These are phyloP conservation scores for Silurus meridionalis DNA, from an alignment of 2,113 vertebrate genomes.

Conservation along the genomic window DNA sequence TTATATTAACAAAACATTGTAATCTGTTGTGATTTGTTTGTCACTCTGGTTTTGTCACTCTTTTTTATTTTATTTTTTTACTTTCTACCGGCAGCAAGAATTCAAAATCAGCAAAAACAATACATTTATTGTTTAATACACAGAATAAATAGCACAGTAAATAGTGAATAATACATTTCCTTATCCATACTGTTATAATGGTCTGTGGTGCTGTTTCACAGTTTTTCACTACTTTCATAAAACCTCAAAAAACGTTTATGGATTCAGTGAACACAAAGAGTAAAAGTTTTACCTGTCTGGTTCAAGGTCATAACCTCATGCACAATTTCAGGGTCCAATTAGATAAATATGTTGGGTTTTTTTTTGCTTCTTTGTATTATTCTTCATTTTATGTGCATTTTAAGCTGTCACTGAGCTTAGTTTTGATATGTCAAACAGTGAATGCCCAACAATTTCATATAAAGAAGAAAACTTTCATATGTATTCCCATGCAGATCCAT, in stretches of 20 bases:
- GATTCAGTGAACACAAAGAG: slow-evolving; percentile 19
- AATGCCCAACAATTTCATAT: neutral
- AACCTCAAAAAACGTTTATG: neutral
- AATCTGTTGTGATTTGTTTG: neutral
- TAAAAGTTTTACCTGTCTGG: neutral
- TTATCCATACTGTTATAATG: neutral
- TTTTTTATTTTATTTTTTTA: neutral
- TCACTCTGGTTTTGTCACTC: neutral
- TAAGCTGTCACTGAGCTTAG: neutral
- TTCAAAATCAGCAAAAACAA: neutral
- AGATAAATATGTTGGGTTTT: too few relatives aligned
- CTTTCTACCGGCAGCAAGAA: too few relatives aligned
- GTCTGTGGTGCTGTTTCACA: neutral
- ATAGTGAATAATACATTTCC: neutral
- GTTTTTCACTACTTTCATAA: neutral
- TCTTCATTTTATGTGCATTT: neutral
- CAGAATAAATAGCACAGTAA: neutral
- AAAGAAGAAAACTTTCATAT: neutral
- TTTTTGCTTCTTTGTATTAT: neutral
- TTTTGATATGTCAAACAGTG: neutral
- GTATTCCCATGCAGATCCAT: slow-evolving; percentile 64
- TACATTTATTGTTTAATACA: slow-evolving; percentile 11
- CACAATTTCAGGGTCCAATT: neutral
- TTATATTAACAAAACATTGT: neutral
- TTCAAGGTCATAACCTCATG: neutral